phyloP scores from a whole-genome alignment of 2,888 invertebrate species.

The Automeris io region DNA sequence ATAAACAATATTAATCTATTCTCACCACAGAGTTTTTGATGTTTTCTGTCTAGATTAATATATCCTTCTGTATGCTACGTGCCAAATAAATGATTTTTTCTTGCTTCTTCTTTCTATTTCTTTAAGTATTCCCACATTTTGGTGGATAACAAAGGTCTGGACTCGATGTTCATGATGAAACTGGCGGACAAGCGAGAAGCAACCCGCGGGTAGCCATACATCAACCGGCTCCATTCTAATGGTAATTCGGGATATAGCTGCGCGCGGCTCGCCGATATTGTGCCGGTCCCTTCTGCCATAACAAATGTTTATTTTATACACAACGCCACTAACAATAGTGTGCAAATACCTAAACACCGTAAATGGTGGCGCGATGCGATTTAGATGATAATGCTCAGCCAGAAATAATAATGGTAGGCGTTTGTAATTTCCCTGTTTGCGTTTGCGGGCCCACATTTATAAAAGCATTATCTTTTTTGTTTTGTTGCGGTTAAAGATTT shows the following conservation, averaged over 20 bases:
- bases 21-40: too few relatives aligned
- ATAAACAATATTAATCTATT: too few relatives aligned
- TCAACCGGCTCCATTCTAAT: conserved; percentile 70
- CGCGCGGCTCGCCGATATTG: conserved; percentile 56
- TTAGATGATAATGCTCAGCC: conserved; percentile 70
- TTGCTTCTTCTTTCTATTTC: too few relatives aligned
- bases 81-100: too few relatives aligned
- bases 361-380: conserved; percentile 70
- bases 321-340: conserved; percentile 77
- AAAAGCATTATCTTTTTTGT: background rate
- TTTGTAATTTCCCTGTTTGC: conserved; percentile 52
- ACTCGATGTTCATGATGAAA: conserved; percentile 6
- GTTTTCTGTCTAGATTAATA: too few relatives aligned
- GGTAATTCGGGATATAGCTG: conserved; percentile 61
- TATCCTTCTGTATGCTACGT: too few relatives aligned
- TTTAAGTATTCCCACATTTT: background rate
- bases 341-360: conserved; percentile 75
- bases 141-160: conserved; percentile 4
- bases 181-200: conserved; percentile 20
- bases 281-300: conserved; percentile 62
- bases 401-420: conserved; percentile 67
- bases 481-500: background rate
- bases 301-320: conserved; percentile 78
- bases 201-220: conserved; percentile 45
- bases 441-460: conserved; percentile 28